Conservation (phyloP, 2,797 vertebrate genomes). For the Craterocephalus amniculus region DNA sequence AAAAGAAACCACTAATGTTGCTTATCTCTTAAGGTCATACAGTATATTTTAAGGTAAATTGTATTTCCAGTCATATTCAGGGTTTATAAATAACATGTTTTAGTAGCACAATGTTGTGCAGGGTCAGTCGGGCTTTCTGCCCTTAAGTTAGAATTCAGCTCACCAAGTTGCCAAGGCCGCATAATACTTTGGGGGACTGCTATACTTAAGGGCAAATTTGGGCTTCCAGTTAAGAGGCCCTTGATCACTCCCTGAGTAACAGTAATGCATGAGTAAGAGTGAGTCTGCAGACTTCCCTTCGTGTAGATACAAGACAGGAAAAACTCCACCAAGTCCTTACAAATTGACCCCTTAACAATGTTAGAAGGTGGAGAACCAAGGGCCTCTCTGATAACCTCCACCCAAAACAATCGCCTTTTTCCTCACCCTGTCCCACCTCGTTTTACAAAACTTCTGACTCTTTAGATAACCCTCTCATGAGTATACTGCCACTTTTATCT, state of each 20-base stretch:
- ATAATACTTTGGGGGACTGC: conserved; percentile 26
- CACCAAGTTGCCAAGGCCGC: conserved; percentile 14
- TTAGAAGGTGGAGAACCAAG: conserved; percentile 43
- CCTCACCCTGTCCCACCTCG: conserved; percentile 25
- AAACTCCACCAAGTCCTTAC: conserved; percentile 63
- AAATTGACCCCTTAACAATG: conserved; percentile 60
- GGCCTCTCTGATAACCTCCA: conserved; percentile 46
- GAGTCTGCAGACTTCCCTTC: conserved; percentile 55
- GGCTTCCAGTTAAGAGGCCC: conserved; percentile 15
- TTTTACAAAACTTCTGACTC: conserved; percentile 29
- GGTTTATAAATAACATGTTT: conserved; percentile 22
- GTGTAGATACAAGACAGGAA: conserved; percentile 70
- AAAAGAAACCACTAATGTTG: conserved; percentile 3
- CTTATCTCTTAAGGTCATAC: conserved; percentile 53
- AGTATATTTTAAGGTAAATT: conserved; percentile 24
- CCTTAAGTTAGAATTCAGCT: conserved; percentile 27
- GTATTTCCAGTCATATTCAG: conserved; percentile 32
- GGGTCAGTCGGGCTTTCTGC: neutral
- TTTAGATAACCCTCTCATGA: conserved; percentile 9
- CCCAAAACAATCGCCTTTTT: conserved; percentile 34
- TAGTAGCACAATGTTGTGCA: conserved; percentile 16
- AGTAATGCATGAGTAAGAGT: conserved; percentile 54
- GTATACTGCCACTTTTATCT: neutral
- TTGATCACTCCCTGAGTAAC: conserved; percentile 54
- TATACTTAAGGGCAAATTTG: conserved; percentile 4